A percentile compares a stretch with the other conserved stretches of the same genome.
phyloP scores from a whole-genome alignment of 2,113 vertebrate species.

The Mustelus asterias region DNA sequence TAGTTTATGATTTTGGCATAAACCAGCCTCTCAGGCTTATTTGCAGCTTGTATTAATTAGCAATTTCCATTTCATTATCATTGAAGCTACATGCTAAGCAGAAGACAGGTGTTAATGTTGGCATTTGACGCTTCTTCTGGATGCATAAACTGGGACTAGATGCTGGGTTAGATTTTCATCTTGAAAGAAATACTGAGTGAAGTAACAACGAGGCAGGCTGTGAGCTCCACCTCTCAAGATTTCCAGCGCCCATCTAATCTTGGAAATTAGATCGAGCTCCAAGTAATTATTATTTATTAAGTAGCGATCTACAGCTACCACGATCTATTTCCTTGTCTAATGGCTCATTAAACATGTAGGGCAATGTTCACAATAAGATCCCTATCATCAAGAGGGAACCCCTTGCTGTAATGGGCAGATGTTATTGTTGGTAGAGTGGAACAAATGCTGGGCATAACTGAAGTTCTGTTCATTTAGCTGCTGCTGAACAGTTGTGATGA shows the following conservation, averaged over 20 bases:
- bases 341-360: background rate
- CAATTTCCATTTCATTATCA: background rate
- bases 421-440: background rate
- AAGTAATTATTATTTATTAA: background rate
- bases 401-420: background rate
- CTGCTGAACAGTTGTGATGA: background rate
- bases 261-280: background rate
- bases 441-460: background rate
- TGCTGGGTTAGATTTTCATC: background rate
- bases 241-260: background rate
- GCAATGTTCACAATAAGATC: background rate
- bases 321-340: background rate
- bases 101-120: background rate
- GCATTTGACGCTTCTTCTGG: background rate
- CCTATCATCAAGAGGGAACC: background rate
- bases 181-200: background rate
- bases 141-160: background rate
- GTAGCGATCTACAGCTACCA: background rate
- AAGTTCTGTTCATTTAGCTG: background rate
- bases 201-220: background rate
- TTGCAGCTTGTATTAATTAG: background rate
- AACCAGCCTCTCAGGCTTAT: background rate
- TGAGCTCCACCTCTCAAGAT: background rate
- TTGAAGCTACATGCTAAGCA: background rate
- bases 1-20: background rate